Percentiles rank a stretch among this genome's conserved stretches.
Conservation (phyloP, 2,113 vertebrate species). For the Hemibagrus wyckioides region DNA sequence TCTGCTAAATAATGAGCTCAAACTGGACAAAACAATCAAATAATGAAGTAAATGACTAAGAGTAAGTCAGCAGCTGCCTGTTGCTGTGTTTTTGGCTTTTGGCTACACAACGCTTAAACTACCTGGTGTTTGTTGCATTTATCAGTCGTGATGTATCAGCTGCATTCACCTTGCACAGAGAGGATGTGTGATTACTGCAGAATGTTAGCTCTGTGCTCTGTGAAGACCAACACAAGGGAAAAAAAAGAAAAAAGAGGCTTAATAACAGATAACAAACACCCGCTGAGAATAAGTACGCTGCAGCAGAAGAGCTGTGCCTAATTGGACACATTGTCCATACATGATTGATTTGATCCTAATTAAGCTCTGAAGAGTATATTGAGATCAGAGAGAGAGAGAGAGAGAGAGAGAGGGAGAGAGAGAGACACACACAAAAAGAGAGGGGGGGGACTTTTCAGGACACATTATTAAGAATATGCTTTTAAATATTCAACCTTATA, state of each 20-base stretch:
- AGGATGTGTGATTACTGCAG: neutral
- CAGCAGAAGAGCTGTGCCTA: constrained; percentile 21
- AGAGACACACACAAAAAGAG: constrained; percentile 1
- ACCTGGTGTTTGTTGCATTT: neutral
- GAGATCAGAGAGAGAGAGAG: neutral
- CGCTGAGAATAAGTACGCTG: constrained; percentile 32
- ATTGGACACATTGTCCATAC: constrained; percentile 43
- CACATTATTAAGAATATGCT: neutral
- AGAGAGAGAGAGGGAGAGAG: constrained; percentile 4
- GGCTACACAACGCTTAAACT: neutral
- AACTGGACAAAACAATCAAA: neutral
- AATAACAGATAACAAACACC: constrained; percentile 53
- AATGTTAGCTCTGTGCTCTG: neutral
- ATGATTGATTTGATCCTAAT: constrained; percentile 46
- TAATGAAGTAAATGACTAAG: neutral
- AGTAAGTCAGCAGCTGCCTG: neutral
- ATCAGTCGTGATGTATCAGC: neutral
- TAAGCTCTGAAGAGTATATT: constrained; percentile 21
- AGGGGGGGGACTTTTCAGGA: neutral
- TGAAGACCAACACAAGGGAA: neutral
- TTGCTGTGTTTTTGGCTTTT: too few species aligned
- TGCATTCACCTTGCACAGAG: neutral
- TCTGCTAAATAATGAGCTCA: neutral
- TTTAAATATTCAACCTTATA: constrained; percentile 34
- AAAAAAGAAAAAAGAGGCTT: constrained; percentile 5